Conservation (phyloP, 2,888 invertebrate species). For the Erebia palarica region DNA sequence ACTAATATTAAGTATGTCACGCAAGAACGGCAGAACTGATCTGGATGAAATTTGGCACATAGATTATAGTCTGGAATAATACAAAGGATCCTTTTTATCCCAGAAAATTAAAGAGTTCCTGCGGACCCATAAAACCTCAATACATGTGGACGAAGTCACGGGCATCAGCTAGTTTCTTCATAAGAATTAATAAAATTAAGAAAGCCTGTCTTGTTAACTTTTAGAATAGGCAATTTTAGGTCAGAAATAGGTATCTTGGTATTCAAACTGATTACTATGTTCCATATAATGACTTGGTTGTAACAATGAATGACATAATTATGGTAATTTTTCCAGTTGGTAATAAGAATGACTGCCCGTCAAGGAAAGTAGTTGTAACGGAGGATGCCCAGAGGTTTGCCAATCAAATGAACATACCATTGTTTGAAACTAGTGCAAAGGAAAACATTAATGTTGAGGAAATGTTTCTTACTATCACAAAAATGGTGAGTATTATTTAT, state of each 20-base stretch:
- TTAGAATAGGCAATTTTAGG: not conserved
- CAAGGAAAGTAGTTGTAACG: conserved; percentile 97
- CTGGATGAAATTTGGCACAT: no score
- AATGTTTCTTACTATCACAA: conserved; percentile 90
- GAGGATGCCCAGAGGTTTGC: conserved; percentile 99
- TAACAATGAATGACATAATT: not conserved
- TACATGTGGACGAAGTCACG: no score
- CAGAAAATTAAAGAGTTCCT: no score
- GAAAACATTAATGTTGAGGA: conserved; percentile 99
- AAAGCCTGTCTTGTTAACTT: no score
- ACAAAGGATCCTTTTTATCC: no score
- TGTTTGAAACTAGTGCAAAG: conserved; percentile 99
- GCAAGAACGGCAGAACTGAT: no score
- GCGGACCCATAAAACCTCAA: no score
- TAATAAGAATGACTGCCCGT: conserved; percentile 97
- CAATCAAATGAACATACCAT: conserved; percentile 97
- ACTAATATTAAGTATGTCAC: no score
- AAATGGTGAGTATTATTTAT: conserved; percentile 68
- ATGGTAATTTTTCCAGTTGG: conserved; percentile 86
- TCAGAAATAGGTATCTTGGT: not conserved
- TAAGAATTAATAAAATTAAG: no score
- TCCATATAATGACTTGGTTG: conserved; percentile 1
- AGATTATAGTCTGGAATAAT: no score
- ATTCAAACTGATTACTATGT: not conserved
- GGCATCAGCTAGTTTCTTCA: no score